Conservation (phyloP, 2,888 invertebrate genomes). For the Leptothorax acervorum region DNA sequence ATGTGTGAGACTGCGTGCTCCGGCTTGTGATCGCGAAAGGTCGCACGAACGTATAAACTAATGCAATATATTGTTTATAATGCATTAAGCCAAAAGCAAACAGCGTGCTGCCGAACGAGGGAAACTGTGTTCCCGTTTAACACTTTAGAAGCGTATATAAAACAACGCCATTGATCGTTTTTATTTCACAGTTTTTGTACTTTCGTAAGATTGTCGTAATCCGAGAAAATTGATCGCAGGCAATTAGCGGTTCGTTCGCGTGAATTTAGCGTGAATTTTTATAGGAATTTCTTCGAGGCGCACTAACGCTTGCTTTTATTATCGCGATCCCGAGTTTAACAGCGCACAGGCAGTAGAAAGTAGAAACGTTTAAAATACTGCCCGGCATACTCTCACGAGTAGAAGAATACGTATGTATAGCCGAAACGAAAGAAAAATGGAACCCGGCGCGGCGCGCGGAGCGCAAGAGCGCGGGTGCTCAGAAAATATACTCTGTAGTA, state of each 20-base stretch:
- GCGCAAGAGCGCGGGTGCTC: not conserved
- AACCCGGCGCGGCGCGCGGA: not conserved
- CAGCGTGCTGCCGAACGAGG: not conserved
- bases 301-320: constrained; percentile 12
- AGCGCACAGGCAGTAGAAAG: not conserved
- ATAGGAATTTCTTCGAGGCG: constrained; percentile 11
- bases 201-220: constrained; percentile 1
- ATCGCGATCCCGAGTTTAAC: constrained; percentile 18
- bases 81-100: constrained; percentile 14
- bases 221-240: constrained; percentile 8
- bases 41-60: constrained; percentile 56
- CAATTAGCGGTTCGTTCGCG: constrained; percentile 25
- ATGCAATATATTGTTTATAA: constrained; percentile 55
- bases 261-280: constrained; percentile 15
- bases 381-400: not conserved
- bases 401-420: constrained; percentile 23
- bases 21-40: constrained; percentile 58
- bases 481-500: constrained; percentile 25
- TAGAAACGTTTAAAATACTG: constrained; percentile 39
- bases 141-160: not conserved
- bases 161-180: not conserved
- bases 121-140: not conserved
- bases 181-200: not conserved
- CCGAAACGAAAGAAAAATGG: constrained; percentile 29
- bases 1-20: constrained; percentile 53